Evolutionary conservation across 2,797 vertebrate species (phyloP).

Genomic region (Emys orbicularis): DNA sequence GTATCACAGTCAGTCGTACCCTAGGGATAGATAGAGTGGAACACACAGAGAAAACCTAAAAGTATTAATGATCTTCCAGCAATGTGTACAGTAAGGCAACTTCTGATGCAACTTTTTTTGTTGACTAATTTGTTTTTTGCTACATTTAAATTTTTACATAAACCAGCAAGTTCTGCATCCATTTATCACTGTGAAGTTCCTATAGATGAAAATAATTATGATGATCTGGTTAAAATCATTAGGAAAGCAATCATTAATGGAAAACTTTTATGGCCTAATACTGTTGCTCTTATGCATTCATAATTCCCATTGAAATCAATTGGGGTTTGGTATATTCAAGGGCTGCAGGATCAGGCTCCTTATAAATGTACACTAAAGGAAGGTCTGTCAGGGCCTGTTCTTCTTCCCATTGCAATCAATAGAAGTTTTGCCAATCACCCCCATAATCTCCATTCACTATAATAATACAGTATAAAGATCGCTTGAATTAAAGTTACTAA

Average conservation of each 20-base stretch:
- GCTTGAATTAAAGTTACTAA: neutral
- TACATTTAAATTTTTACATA: constrained; percentile 11
- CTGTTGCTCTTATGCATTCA: neutral
- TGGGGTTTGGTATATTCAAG: constrained; percentile 31
- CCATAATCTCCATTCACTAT: neutral
- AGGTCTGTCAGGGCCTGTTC: neutral
- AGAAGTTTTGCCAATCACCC: constrained; percentile 8
- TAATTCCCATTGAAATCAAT: neutral
- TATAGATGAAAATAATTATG: neutral
- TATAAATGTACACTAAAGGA: neutral
- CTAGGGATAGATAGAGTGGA: neutral
- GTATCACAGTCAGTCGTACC: neutral
- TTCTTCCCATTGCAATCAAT: neutral
- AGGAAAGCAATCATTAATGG: neutral
- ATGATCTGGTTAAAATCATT: neutral
- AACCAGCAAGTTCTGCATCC: neutral
- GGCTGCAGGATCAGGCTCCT: constrained; percentile 36
- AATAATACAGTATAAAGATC: constrained; percentile 4
- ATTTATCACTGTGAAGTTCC: neutral
- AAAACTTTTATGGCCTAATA: neutral
- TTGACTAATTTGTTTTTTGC: constrained; percentile 25
- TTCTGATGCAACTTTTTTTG: constrained; percentile 12
- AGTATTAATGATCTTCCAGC: neutral
- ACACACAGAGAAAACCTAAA: constrained; percentile 4
- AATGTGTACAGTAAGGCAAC: neutral